A percentile compares a stretch with the other conserved stretches of the same genome.
These are phyloP conservation scores for Antheraea assamensis DNA, from an alignment of 2,888 invertebrate species.

Conservation along the genomic window DNA sequence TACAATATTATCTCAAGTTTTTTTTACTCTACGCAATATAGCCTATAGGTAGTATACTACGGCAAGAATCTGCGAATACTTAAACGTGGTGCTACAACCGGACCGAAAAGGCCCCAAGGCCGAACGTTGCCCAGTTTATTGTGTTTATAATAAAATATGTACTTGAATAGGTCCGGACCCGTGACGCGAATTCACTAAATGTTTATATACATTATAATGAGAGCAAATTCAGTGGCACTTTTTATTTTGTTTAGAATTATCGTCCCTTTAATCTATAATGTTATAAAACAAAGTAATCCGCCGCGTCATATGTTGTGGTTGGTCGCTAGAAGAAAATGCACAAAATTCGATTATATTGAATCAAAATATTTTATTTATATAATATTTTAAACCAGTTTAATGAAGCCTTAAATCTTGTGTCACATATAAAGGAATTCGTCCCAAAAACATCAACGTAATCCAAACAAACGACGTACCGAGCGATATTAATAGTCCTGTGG, in stretches of 20 bases:
- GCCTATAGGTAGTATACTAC: not conserved
- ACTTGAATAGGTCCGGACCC: slow-evolving; percentile 29
- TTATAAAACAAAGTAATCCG: too few species aligned
- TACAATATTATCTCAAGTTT: not conserved
- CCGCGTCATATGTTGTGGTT: too few species aligned
- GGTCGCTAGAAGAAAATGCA: not conserved
- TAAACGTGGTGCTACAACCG: slow-evolving; percentile 18
- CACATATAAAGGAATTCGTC: slow-evolving; percentile 47
- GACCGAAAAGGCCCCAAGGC: slow-evolving; percentile 27
- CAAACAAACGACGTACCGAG: slow-evolving; percentile 54
- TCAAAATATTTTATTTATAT: slow-evolving; percentile 22
- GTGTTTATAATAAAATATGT: slow-evolving; percentile 45
- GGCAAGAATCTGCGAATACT: slow-evolving; percentile 26
- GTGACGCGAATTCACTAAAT: slow-evolving; percentile 33
- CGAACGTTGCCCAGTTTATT: slow-evolving; percentile 32
- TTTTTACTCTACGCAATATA: not conserved
- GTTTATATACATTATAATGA: slow-evolving; percentile 13
- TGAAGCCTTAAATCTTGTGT: slow-evolving; percentile 26
- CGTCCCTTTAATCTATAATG: too few species aligned
- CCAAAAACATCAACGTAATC: slow-evolving; percentile 56
- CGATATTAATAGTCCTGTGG: slow-evolving; percentile 56
- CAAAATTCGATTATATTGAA: not conserved
- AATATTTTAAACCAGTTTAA: slow-evolving; percentile 3
- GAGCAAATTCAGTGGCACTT: not conserved
- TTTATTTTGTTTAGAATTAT: not conserved